A percentile compares a stretch with the other conserved stretches of the same genome.
phyloP scores from a whole-genome alignment of 2,797 vertebrate species.

The Xiphorhynchus erythropygius region DNA sequence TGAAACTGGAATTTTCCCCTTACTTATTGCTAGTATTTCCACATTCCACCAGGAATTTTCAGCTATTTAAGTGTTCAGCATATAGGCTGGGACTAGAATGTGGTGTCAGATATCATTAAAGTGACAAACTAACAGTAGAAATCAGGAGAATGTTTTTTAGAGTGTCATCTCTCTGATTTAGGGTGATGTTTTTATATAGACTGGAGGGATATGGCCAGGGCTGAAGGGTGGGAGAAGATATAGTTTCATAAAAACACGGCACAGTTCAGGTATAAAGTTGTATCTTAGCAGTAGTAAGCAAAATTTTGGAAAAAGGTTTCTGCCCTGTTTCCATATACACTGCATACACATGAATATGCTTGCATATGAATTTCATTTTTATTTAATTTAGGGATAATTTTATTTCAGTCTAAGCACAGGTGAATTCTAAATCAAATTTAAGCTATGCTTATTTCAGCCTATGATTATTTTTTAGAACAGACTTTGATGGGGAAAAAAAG shows the following conservation, averaged over 20 bases:
- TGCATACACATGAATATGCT: neutral
- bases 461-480: neutral
- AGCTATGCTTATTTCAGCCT: neutral
- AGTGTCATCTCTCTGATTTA: neutral
- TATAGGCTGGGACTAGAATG: neutral
- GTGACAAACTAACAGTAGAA: neutral
- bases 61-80: neutral
- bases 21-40: neutral
- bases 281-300: neutral
- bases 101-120: neutral
- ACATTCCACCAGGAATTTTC: neutral
- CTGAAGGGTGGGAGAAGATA: neutral
- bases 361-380: neutral
- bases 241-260: neutral
- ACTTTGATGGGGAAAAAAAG: too few relatives aligned
- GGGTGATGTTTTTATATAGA: neutral
- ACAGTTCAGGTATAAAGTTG: fast-evolving
- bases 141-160: neutral
- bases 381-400: neutral
- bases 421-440: neutral
- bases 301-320: neutral
- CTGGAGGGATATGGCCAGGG: neutral
- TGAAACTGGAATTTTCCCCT: neutral
- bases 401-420: neutral
- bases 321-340: neutral